These are phyloP conservation scores for Eidolon dupreanum DNA, from an alignment of 2,797 vertebrate genomes.

Conservation along the genomic window DNA sequence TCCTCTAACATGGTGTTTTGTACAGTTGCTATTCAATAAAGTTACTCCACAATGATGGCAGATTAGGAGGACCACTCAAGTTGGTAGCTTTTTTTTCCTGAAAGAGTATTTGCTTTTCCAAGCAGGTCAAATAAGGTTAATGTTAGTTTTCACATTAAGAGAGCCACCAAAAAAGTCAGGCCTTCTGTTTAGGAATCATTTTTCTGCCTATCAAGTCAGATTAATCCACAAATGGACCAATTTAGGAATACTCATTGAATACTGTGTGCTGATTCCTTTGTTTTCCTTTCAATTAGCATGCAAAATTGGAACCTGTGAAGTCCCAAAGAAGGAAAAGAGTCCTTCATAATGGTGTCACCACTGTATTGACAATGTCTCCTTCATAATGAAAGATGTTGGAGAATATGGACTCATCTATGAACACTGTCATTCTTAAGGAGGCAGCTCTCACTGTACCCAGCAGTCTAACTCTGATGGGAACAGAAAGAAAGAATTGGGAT, in stretches of 20 bases:
- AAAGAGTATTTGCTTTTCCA: conserved; percentile 51
- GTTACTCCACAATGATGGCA: conserved; percentile 40
- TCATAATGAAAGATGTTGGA: neutral
- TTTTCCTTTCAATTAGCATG: conserved; percentile 24
- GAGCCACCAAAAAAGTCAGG: neutral
- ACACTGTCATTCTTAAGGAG: conserved; percentile 15
- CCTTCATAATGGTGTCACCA: neutral
- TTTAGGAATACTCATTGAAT: conserved; percentile 3
- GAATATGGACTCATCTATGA: neutral
- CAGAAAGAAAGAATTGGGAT: conserved; percentile 25
- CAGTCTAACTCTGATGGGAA: conserved; percentile 17
- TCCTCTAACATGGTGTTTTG: conserved; percentile 35
- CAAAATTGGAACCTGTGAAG: neutral
- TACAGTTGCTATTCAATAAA: conserved; percentile 28
- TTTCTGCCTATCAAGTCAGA: neutral
- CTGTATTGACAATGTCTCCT: neutral
- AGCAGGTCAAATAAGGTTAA: conserved; percentile 12
- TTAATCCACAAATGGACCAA: neutral
- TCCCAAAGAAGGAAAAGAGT: conserved; percentile 22
- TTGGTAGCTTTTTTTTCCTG: neutral
- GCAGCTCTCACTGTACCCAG: neutral
- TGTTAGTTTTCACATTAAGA: conserved; percentile 43
- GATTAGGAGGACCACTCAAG: neutral
- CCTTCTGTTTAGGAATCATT: neutral
- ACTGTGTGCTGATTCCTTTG: neutral